phyloP scores from a whole-genome alignment of 1,140 invertebrate species.

The Dinoponera quadriceps region DNA sequence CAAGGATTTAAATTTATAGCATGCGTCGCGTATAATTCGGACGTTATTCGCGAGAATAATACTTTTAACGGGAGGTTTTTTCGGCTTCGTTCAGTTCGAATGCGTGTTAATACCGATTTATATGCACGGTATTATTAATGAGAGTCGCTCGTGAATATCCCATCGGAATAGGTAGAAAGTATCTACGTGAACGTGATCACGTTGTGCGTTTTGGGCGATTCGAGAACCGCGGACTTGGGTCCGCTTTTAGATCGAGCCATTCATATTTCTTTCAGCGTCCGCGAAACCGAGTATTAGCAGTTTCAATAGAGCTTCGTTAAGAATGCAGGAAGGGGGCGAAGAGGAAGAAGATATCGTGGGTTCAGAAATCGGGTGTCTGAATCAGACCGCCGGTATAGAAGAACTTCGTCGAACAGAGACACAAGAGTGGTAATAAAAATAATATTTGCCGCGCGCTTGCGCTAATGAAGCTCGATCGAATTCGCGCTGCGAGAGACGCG shows the following conservation, averaged over 20 bases:
- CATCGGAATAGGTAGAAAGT: not conserved
- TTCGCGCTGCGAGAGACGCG: slow-evolving; percentile 28
- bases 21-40: not conserved
- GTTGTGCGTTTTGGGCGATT: slow-evolving; percentile 22
- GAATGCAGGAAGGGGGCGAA: slow-evolving; percentile 22
- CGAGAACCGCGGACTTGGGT: not conserved
- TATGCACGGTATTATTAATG: not conserved
- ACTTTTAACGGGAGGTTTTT: not conserved
- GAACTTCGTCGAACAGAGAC: slow-evolving; percentile 28
- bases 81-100: not conserved
- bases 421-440: slow-evolving; percentile 51
- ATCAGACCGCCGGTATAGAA: slow-evolving; percentile 26
- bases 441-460: slow-evolving; percentile 40
- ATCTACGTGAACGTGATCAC: not conserved
- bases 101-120: not conserved
- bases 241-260: slow-evolving; percentile 22
- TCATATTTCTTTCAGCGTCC: slow-evolving; percentile 32
- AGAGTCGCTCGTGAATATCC: not conserved
- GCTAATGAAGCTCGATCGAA: slow-evolving; percentile 48
- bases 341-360: not conserved
- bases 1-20: not conserved
- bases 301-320: slow-evolving; percentile 44
- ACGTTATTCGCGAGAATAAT: not conserved
- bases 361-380: slow-evolving; percentile 21
- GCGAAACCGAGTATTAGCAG: slow-evolving; percentile 38